Conservation (phyloP, 2,888 invertebrate species). For the Melanostoma scalare region DNA sequence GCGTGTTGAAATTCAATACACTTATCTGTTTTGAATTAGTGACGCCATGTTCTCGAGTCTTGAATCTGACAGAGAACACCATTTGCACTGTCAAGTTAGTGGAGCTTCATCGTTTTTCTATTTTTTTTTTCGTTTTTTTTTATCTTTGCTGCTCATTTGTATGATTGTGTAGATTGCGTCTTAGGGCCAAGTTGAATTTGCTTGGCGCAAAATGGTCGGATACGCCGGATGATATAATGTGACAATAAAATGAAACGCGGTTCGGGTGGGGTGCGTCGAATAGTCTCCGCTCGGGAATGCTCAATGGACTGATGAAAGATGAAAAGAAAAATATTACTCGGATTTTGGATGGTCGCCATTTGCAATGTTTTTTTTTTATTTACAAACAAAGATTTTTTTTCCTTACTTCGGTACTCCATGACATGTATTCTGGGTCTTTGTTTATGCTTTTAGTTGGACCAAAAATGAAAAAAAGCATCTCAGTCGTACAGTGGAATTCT, state of each 20-base stretch:
- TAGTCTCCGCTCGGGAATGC: neutral
- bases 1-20: conserved; percentile 73
- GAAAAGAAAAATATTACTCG: conserved; percentile 44
- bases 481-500: neutral
- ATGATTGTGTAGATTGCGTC: conserved; percentile 8
- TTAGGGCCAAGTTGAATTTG: conserved; percentile 34
- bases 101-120: neutral
- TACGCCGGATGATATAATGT: conserved; percentile 69
- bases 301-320: conserved; percentile 59
- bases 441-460: conserved; percentile 26
- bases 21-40: conserved; percentile 75
- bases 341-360: conserved; percentile 50
- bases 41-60: conserved; percentile 73
- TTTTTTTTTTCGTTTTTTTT: conserved; percentile 5
- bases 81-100: conserved; percentile 58
- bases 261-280: conserved; percentile 10
- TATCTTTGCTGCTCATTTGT: conserved; percentile 30
- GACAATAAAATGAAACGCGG: conserved; percentile 63
- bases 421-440: conserved; percentile 5
- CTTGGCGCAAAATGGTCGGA: conserved; percentile 58
- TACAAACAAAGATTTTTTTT: conserved; percentile 44
- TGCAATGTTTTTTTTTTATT: conserved; percentile 49
- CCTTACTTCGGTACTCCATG: neutral
- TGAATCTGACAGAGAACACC: conserved; percentile 69
- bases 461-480: neutral